phyloP scores from a whole-genome alignment of 2,797 vertebrate genomes.

The Pangasius larnaudii region DNA sequence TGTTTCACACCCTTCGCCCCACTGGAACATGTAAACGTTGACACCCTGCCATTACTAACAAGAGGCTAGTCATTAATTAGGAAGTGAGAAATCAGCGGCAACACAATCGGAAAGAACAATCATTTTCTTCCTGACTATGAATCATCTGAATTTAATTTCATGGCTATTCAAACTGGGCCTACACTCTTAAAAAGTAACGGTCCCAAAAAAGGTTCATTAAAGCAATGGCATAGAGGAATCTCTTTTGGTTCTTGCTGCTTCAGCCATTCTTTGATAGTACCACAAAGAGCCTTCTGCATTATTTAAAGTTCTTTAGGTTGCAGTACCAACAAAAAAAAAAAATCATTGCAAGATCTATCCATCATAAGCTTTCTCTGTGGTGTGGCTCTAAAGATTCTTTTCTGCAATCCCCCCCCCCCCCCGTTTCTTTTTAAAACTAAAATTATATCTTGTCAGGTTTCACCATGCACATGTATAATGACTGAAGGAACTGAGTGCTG shows the following conservation, averaged over 20 bases:
- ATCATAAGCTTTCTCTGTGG: background rate
- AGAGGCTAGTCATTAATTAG: conserved; percentile 38
- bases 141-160: background rate
- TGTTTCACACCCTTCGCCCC: conserved; percentile 48
- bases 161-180: background rate
- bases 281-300: background rate
- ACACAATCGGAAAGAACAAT: background rate
- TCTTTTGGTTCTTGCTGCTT: background rate
- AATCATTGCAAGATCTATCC: background rate
- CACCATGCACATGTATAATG: background rate
- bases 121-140: background rate
- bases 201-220: background rate
- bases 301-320: background rate
- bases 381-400: background rate
- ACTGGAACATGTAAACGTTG: conserved; percentile 35
- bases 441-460: background rate
- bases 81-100: background rate
- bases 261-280: background rate
- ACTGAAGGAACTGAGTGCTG: conserved; percentile 67
- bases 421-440: background rate
- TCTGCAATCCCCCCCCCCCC: no score
- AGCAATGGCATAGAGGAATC: background rate
- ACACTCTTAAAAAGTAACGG: background rate
- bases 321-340: background rate
- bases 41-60: conserved; percentile 39